Conservation (phyloP, 1,140 invertebrate genomes). For the Delia radicum region DNA sequence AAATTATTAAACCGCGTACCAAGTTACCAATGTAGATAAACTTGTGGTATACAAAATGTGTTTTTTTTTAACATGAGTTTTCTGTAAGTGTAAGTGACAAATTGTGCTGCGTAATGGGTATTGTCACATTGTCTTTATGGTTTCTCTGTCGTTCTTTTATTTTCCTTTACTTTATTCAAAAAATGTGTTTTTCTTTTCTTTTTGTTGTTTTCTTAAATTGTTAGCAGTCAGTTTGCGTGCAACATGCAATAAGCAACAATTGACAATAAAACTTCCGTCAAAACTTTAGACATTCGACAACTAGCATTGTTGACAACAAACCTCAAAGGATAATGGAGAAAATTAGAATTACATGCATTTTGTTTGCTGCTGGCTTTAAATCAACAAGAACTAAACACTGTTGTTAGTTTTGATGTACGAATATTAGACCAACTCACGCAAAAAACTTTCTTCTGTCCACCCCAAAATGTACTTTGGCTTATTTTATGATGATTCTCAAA, state of each 20-base stretch:
- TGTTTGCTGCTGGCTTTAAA: too few relatives aligned
- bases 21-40: too few relatives aligned
- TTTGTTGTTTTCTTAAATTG: background rate
- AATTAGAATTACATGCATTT: too few relatives aligned
- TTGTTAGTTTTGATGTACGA: too few relatives aligned
- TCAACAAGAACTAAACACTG: too few relatives aligned
- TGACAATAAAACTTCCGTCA: conserved; percentile 17
- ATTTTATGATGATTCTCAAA: too few relatives aligned
- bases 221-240: background rate
- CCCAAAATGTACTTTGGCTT: too few relatives aligned
- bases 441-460: too few relatives aligned
- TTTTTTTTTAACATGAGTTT: background rate
- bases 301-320: conserved; percentile 11
- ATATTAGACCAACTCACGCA: too few relatives aligned
- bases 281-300: conserved; percentile 13
- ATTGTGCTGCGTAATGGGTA: conserved; percentile 15
- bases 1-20: too few relatives aligned
- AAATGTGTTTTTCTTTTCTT: too few relatives aligned
- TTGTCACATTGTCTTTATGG: conserved; percentile 7
- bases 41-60: background rate
- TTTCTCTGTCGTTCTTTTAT: background rate
- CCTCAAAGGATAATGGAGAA: conserved; percentile 16
- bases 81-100: background rate
- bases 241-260: conserved; percentile 2
- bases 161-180: background rate